Evolutionary conservation across 2,888 invertebrate species (phyloP).

Genomic region (Oeneis ivallda): DNA sequence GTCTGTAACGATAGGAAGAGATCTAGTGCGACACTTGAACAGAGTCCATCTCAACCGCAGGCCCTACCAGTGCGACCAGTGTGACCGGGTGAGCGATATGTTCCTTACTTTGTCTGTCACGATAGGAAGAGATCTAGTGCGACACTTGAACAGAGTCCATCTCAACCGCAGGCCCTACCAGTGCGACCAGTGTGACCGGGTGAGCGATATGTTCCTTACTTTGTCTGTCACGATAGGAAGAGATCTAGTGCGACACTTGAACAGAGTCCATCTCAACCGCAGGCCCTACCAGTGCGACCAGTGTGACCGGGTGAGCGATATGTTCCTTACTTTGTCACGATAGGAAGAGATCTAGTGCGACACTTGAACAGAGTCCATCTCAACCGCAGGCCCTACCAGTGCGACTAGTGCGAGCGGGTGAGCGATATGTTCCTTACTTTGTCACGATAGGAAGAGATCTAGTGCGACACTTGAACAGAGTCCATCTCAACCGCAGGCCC

Average conservation of each 20-base stretch:
- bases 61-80: slow-evolving; percentile 60
- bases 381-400: slow-evolving; percentile 61
- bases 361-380: slow-evolving; percentile 68
- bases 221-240: slow-evolving; percentile 45
- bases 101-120: slow-evolving; percentile 21
- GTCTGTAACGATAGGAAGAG: slow-evolving; percentile 48
- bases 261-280: slow-evolving; percentile 65
- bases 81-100: slow-evolving; percentile 17
- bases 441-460: too few species aligned
- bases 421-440: slow-evolving; percentile 6
- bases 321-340: not conserved
- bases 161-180: slow-evolving; percentile 62
- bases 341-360: slow-evolving; percentile 53
- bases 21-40: slow-evolving; percentile 61
- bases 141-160: slow-evolving; percentile 65
- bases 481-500: slow-evolving; percentile 66
- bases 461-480: slow-evolving; percentile 60
- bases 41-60: slow-evolving; percentile 64
- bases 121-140: slow-evolving; percentile 55
- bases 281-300: slow-evolving; percentile 63
- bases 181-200: slow-evolving; percentile 51
- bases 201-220: slow-evolving; percentile 4
- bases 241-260: slow-evolving; percentile 60
- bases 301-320: slow-evolving; percentile 16
- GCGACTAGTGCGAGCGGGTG: slow-evolving; percentile 47